Evolutionary conservation across 2,797 vertebrate species (phyloP).

Genomic region (Coregonus suidteri): DNA sequence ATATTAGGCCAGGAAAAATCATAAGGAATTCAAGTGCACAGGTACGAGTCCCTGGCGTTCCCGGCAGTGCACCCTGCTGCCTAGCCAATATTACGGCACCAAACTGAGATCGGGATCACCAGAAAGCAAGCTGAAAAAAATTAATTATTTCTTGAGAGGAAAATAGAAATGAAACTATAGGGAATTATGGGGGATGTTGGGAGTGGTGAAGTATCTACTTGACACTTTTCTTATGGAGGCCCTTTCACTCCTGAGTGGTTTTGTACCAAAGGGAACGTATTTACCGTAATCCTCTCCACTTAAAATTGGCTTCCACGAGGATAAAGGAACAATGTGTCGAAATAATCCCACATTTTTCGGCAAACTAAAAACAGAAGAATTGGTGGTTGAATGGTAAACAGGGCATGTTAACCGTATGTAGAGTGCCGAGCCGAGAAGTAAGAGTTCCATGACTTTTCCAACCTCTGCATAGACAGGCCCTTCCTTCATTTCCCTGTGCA

Average conservation of each 20-base stretch:
- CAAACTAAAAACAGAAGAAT: conserved; percentile 48
- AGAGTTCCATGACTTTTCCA: not conserved
- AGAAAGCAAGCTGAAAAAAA: conserved; percentile 4
- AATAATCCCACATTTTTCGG: conserved; percentile 64
- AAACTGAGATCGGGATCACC: not conserved
- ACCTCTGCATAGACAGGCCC: no score
- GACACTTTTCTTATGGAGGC: no score
- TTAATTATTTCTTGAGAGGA: conserved; percentile 8
- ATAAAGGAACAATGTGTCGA: conserved; percentile 63
- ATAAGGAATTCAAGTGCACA: not conserved
- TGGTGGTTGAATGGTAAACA: not conserved
- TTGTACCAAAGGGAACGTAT: conserved; percentile 52
- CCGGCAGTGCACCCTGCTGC: no score
- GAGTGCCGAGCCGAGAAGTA: conserved; percentile 11
- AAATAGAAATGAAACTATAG: conserved; percentile 32
- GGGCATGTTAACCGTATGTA: not conserved
- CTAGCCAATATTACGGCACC: not conserved
- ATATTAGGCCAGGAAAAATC: no score
- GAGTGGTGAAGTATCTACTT: no score
- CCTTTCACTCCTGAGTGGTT: no score
- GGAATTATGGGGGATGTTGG: conserved; percentile 1
- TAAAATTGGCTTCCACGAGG: conserved; percentile 60
- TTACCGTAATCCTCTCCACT: conserved; percentile 68
- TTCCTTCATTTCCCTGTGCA: no score
- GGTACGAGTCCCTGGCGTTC: no score